Percentiles rank a stretch among this genome's conserved stretches.
phyloP scores from a whole-genome alignment of 2,797 vertebrate species.

The Chelmon rostratus region DNA sequence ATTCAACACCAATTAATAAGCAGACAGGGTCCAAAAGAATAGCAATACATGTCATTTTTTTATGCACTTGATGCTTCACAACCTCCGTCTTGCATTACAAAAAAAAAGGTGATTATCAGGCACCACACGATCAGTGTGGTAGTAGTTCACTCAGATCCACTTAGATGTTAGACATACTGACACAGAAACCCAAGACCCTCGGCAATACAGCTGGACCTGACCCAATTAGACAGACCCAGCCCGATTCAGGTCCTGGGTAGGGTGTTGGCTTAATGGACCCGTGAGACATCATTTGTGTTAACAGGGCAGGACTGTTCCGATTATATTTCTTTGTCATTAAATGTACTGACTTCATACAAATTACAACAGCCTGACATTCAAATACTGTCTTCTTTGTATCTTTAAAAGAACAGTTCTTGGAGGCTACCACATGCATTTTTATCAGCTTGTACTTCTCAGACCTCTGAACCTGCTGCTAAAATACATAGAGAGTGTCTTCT shows the following conservation, averaged over 20 bases:
- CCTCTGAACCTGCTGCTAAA: slow-evolving; percentile 15
- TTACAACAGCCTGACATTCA: slow-evolving; percentile 3
- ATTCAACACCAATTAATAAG: slow-evolving; percentile 25
- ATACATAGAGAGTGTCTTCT: background rate
- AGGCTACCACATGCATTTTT: slow-evolving; percentile 29
- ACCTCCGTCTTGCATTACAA: background rate
- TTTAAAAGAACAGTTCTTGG: slow-evolving; percentile 20
- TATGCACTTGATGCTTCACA: slow-evolving; percentile 21
- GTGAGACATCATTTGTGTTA: background rate
- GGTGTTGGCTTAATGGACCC: background rate
- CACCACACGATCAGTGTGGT: background rate
- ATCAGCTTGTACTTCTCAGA: slow-evolving; percentile 29
- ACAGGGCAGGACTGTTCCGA: background rate
- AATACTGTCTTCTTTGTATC: slow-evolving; percentile 2
- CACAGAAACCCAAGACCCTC: background rate
- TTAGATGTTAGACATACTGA: background rate
- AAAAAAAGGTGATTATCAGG: background rate
- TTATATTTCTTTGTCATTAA: slow-evolving; percentile 1
- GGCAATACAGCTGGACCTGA: background rate
- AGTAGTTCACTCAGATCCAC: background rate
- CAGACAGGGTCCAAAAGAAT: slow-evolving; percentile 1
- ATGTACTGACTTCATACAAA: background rate
- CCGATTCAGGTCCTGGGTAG: background rate
- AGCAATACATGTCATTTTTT: slow-evolving; percentile 8
- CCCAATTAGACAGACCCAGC: too few relatives aligned